phyloP scores from a whole-genome alignment of 2,888 invertebrate species.

The Trissolcus japonicus region DNA sequence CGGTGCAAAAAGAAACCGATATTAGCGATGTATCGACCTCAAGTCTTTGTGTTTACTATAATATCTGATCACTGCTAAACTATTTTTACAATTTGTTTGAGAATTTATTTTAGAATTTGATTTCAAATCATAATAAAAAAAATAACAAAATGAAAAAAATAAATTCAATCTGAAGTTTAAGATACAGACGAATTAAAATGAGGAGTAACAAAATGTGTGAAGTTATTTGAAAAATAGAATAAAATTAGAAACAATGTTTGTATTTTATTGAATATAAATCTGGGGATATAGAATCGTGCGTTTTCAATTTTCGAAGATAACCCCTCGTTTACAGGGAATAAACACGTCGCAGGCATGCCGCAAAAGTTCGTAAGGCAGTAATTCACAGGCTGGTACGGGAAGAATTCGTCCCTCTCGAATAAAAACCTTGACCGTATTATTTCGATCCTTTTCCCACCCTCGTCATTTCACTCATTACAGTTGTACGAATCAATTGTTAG shows the following conservation, averaged over 20 bases:
- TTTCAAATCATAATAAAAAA: too few relatives aligned
- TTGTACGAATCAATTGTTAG: slow-evolving; percentile 54
- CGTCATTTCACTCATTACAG: slow-evolving; percentile 28
- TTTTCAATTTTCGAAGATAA: slow-evolving; percentile 1
- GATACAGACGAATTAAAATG: too few relatives aligned
- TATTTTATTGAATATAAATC: too few relatives aligned
- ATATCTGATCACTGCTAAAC: slow-evolving; percentile 28
- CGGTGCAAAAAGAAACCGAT: slow-evolving; percentile 62
- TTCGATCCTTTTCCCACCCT: slow-evolving; percentile 35
- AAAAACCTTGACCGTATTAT: slow-evolving; percentile 64
- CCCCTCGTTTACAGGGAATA: background rate
- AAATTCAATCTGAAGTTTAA: too few relatives aligned
- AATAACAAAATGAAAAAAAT: too few relatives aligned
- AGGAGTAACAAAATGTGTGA: too few relatives aligned
- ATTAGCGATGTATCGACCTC: slow-evolving; percentile 60
- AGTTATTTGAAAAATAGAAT: too few relatives aligned
- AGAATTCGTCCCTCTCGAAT: slow-evolving; percentile 59
- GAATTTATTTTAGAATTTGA: too few relatives aligned
- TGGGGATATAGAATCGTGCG: background rate
- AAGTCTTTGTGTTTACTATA: slow-evolving; percentile 25
- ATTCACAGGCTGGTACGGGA: slow-evolving; percentile 57
- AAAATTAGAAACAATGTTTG: too few relatives aligned
- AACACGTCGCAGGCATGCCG: slow-evolving; percentile 3
- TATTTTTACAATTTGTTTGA: slow-evolving; percentile 20
- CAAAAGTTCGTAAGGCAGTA: slow-evolving; percentile 9